Evolutionary conservation across 1,140 invertebrate species (phyloP).

Genomic region (Elysia chlorotica): DNA sequence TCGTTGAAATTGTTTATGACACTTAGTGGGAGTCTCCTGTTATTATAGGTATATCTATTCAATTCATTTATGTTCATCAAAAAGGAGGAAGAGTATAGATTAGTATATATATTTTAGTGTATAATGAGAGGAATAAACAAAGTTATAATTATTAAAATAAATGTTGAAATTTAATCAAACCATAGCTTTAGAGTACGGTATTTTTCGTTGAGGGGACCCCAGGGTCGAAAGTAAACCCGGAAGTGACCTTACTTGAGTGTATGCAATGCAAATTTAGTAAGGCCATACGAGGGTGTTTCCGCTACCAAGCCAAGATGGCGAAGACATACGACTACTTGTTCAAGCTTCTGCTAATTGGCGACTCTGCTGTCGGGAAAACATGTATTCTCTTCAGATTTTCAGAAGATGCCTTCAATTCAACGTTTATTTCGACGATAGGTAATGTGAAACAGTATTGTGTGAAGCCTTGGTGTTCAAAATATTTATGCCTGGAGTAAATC

Average conservation of each 20-base stretch:
- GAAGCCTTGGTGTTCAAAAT: background rate
- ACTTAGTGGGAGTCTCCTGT: too few species aligned
- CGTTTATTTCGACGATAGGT: constrained; percentile 77
- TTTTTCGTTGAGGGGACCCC: too few species aligned
- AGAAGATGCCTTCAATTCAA: constrained; percentile 97
- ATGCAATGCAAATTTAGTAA: constrained; percentile 52
- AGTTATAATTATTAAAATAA: too few species aligned
- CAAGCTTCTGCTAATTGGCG: constrained; percentile 96
- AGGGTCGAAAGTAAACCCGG: too few species aligned
- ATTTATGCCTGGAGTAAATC: background rate
- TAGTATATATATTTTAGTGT: too few species aligned
- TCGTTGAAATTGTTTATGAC: too few species aligned
- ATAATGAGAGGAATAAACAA: too few species aligned
- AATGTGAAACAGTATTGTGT: background rate
- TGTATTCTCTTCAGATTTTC: constrained; percentile 98
- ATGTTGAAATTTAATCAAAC: too few species aligned
- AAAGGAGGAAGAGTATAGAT: too few species aligned
- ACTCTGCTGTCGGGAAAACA: constrained; percentile 98
- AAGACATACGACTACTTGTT: constrained; percentile 98
- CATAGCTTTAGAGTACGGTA: too few species aligned
- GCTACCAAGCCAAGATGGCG: constrained; percentile 60
- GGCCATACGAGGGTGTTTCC: constrained; percentile 62
- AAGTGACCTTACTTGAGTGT: constrained; percentile 30
- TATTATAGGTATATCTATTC: too few species aligned
- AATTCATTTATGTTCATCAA: too few species aligned